phyloP scores from a whole-genome alignment of 2,113 vertebrate species.

The Rhinogobius similis region DNA sequence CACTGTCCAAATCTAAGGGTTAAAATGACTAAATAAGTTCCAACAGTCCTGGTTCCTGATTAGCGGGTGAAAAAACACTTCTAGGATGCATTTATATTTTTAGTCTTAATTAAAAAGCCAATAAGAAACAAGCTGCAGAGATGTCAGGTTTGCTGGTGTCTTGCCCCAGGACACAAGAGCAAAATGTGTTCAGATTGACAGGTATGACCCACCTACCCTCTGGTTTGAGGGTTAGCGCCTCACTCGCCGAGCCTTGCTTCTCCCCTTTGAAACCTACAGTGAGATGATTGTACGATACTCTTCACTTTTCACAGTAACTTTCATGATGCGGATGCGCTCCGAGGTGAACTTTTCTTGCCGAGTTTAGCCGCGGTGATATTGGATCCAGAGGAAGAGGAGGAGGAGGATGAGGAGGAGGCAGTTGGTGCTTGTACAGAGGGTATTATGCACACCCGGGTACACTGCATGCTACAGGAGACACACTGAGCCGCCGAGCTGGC shows the following conservation, averaged over 20 bases:
- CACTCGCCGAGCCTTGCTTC: neutral
- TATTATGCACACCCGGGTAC: slow-evolving; percentile 63
- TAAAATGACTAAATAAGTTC: no score
- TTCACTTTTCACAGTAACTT: neutral
- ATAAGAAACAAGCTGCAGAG: no score
- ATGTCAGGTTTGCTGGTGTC: no score
- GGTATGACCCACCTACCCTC: neutral
- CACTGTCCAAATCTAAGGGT: no score
- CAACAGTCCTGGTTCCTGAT: no score
- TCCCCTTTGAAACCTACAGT: neutral
- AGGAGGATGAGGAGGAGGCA: slow-evolving; percentile 18
- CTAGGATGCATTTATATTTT: no score
- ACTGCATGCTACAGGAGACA: slow-evolving; percentile 65
- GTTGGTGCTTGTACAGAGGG: slow-evolving; percentile 56
- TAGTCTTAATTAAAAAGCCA: no score
- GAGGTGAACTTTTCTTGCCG: slow-evolving; percentile 33
- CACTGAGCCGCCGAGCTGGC: slow-evolving; percentile 60
- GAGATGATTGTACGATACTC: neutral
- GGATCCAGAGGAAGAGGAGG: slow-evolving; percentile 25
- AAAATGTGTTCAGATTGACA: no score
- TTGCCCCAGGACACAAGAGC: no score
- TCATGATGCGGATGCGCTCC: slow-evolving; percentile 4
- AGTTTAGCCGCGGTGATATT: slow-evolving; percentile 34
- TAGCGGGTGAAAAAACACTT: no score
- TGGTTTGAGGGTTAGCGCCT: neutral